Conservation (phyloP, 2,888 invertebrate species). For the Agrotis puta region DNA sequence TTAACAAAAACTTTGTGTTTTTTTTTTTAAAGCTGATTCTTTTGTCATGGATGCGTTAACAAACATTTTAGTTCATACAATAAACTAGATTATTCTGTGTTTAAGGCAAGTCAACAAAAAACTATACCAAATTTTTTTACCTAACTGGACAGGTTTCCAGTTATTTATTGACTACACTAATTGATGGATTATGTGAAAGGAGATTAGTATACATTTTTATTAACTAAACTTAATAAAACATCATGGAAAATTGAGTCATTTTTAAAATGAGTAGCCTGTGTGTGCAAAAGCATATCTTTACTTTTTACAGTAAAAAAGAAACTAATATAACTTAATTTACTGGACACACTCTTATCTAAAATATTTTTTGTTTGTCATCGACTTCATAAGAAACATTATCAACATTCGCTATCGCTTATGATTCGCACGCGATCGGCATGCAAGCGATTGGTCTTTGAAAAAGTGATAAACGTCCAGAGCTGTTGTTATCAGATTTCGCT, state of each 20-base stretch:
- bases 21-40: no score
- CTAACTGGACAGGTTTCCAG: background rate
- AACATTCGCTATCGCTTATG: conserved; percentile 36
- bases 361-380: background rate
- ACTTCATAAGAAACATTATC: conserved; percentile 32
- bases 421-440: conserved; percentile 44
- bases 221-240: background rate
- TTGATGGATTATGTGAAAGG: background rate
- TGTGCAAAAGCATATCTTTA: background rate
- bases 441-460: conserved; percentile 65
- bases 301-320: background rate
- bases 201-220: background rate
- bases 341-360: background rate
- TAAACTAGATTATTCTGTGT: no score
- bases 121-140: no score
- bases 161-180: background rate
- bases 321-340: background rate
- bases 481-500: conserved; percentile 68
- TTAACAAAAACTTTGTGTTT: no score
- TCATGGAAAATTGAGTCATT: no score
- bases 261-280: no score
- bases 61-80: no score
- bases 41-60: no score
- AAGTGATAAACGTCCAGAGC: conserved; percentile 65
- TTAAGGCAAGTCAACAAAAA: no score